A percentile compares a stretch with the other conserved stretches of the same genome.
phyloP scores from a whole-genome alignment of 2,888 invertebrate genomes.

The Cataglyphis livida region DNA sequence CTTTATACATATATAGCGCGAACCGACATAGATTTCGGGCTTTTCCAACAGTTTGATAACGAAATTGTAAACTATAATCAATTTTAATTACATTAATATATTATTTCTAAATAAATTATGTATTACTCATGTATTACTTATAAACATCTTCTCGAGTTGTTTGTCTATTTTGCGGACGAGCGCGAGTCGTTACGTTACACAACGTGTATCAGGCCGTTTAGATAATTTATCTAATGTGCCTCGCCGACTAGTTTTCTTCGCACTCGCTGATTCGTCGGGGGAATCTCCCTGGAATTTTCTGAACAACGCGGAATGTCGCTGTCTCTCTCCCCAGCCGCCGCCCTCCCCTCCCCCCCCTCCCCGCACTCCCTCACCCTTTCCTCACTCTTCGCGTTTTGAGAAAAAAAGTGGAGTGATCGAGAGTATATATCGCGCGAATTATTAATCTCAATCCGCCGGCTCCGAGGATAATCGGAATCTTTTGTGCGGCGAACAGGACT shows the following conservation, averaged over 20 bases:
- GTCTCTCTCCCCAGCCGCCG: too few relatives aligned
- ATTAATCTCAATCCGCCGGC: background rate
- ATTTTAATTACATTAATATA: background rate
- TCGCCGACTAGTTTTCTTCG: constrained; percentile 55
- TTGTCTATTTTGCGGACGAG: constrained; percentile 30
- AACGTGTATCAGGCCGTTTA: constrained; percentile 59
- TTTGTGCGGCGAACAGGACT: background rate
- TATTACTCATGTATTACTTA: background rate
- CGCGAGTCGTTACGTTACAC: constrained; percentile 66
- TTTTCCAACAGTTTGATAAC: background rate
- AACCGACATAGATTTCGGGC: background rate
- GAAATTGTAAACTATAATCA: background rate
- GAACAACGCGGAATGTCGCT: background rate
- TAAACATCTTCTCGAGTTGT: background rate
- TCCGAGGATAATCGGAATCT: background rate
- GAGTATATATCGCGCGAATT: background rate
- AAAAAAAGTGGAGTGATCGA: constrained; percentile 10
- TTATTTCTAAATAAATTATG: background rate
- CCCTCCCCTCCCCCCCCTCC: too few relatives aligned
- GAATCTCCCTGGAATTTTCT: constrained; percentile 7
- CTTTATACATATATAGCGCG: background rate
- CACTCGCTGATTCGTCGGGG: constrained; percentile 23
- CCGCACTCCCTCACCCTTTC: too few relatives aligned
- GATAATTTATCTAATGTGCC: constrained; percentile 60
- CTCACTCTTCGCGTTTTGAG: background rate